Evolutionary conservation across 2,113 vertebrate genomes (phyloP).

Genomic region (Plotosus lineatus): DNA sequence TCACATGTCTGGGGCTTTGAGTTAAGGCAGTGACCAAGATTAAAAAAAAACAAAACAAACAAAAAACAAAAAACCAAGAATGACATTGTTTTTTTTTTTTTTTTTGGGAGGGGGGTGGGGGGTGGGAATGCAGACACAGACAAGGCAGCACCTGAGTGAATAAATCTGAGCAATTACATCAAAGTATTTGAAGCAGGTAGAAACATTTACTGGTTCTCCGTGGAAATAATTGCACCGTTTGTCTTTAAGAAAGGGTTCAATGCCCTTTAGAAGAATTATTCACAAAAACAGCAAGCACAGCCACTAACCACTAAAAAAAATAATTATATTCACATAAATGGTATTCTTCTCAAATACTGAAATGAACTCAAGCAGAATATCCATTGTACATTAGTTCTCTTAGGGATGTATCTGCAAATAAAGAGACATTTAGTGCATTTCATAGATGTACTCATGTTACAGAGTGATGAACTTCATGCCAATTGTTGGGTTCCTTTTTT

Average conservation of each 20-base stretch:
- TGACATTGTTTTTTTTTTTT: no score
- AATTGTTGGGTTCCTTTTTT: background rate
- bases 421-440: constrained; percentile 5
- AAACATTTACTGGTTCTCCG: background rate
- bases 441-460: background rate
- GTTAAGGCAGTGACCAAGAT: background rate
- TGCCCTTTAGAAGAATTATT: background rate
- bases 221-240: background rate
- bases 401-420: background rate
- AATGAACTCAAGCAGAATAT: background rate
- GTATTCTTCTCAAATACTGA: background rate
- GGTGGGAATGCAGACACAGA: no score
- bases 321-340: background rate
- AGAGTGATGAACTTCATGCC: background rate
- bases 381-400: background rate
- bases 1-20: constrained; percentile 29
- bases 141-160: background rate
- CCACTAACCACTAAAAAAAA: background rate
- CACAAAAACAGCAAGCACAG: background rate
- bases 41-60: background rate
- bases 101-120: no score
- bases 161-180: background rate
- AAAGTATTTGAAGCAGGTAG: background rate
- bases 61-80: background rate
- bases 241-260: background rate